These are phyloP conservation scores for Cichladusa arquata DNA, from an alignment of 2,113 vertebrate species.

Conservation along the genomic window DNA sequence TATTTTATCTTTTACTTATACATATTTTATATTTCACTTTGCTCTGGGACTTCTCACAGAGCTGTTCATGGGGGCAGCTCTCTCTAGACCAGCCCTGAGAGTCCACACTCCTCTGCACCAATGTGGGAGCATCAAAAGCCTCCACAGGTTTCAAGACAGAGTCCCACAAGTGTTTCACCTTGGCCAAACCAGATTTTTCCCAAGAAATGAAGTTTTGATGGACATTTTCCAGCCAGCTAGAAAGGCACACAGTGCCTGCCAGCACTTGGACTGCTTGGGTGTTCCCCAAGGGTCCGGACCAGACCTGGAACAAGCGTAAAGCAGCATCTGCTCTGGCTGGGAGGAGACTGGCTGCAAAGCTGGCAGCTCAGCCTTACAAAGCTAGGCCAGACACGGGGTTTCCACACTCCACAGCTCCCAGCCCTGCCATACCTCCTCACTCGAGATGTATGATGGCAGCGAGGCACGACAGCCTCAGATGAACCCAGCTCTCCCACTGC, in stretches of 20 bases:
- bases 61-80: accelerated
- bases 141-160: neutral
- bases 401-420: neutral
- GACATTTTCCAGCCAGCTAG: neutral
- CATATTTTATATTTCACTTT: neutral
- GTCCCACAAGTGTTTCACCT: neutral
- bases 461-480: accelerated
- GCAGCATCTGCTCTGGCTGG: neutral
- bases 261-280: neutral
- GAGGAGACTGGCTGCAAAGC: neutral
- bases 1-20: no score
- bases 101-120: neutral
- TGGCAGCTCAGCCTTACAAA: neutral
- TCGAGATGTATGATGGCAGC: accelerated
- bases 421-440: neutral
- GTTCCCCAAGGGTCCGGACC: neutral
- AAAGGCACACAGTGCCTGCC: neutral
- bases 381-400: neutral
- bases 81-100: neutral
- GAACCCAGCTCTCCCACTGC: neutral
- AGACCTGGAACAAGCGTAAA: accelerated
- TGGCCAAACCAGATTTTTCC: neutral
- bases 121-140: neutral
- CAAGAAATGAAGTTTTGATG: neutral
- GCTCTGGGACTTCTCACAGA: neutral